Percentiles rank a stretch among this genome's conserved stretches.
Conservation (phyloP, 92 coral and sea anemone genomes). For the Chrysogorgia sp. region DNA sequence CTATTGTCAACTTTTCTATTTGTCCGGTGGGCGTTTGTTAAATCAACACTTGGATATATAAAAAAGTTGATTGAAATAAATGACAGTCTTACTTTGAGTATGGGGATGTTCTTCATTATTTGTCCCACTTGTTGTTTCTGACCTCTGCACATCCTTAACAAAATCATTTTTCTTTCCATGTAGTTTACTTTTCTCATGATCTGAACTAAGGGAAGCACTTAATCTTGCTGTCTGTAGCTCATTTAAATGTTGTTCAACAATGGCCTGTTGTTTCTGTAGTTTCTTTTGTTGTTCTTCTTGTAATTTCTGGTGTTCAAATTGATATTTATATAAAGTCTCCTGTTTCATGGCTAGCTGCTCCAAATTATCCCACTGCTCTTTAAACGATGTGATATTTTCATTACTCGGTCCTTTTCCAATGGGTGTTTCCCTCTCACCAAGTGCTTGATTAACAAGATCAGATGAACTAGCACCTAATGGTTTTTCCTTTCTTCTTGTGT, state of each 20-base stretch:
- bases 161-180: neutral
- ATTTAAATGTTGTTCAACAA: slow-evolving; percentile 42
- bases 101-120: neutral
- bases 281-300: slow-evolving; percentile 74
- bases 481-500: neutral
- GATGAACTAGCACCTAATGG: slow-evolving; percentile 25
- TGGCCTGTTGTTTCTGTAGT: slow-evolving; percentile 69
- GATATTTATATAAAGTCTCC: slow-evolving; percentile 65
- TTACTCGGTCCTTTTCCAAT: slow-evolving; percentile 34
- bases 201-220: neutral
- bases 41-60: too few species aligned
- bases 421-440: slow-evolving; percentile 38
- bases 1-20: too few species aligned
- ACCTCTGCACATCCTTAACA: neutral
- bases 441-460: slow-evolving; percentile 15
- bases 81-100: neutral
- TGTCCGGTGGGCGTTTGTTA: too few species aligned
- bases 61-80: too few species aligned
- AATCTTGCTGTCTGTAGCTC: neutral
- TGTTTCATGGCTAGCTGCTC: slow-evolving; percentile 72
- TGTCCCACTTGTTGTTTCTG: neutral
- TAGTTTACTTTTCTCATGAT: neutral
- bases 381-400: slow-evolving; percentile 42
- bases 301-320: slow-evolving; percentile 68
- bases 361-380: slow-evolving; percentile 74